Base-by-base conservation (phyloP, 2,888 invertebrate species). In the Vannuccia rotundouncinata region DNA sequence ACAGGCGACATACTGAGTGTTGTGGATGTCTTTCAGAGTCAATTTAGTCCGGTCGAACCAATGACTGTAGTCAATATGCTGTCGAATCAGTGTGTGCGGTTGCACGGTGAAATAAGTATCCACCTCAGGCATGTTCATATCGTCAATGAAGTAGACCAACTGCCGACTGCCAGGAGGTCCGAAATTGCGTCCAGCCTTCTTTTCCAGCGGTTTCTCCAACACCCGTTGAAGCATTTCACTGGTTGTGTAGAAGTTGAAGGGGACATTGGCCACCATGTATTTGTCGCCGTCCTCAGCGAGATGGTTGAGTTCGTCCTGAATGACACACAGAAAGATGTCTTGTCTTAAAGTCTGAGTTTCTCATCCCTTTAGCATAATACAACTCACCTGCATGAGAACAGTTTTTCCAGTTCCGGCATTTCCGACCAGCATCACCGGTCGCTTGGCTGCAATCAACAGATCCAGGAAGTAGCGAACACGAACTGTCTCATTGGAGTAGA, bases 91-190 rank as follows among this genome's bases (percentile, higher is more conserved):
- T 0, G 96, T 97, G 86, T 97, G 96, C 0, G 97, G 95, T 86
- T 95, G 95, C 0, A 96, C 96, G 0, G 97, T 97, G 5, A 95
- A 95, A 85, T 96, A 97, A 59, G 91, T 91, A 87, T 96, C 96
- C 2, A 95, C 91, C 90, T 95, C 95, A 0, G 97, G 96, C 95
- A 96, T 97, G 86, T 97, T 97, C 92, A 97, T 93, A 85, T 97
- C 97, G 86, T 97, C 97, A 82, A 97, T 92, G 86, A 96, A 97
- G 88, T 95, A 96, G 82, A 97, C 92, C 66, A 97, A 89, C 0
- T 93, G 93, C 88, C 95, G 95, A 85, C 92, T 95, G 17, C 96
- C 95, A 0, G 95, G 95, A 13, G 97, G 97, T 0, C 95, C 97
- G 85, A 93, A 97, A 89, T 95, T 96, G 82, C 95, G 90, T 2